Conservation (phyloP, 92 coral and sea anemone genomes). For the Chrysogorgia sp. region DNA sequence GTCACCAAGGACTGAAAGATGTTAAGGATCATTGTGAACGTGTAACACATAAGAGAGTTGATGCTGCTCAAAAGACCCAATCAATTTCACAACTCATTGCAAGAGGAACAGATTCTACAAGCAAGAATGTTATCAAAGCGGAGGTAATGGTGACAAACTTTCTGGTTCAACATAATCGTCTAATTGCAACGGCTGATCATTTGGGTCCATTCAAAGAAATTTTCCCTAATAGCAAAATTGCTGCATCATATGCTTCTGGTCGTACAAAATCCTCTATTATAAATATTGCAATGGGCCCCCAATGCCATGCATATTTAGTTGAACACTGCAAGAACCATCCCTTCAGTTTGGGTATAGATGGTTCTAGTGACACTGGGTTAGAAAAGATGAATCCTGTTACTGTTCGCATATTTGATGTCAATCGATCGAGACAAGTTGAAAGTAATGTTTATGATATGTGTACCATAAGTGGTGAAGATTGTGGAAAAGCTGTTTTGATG, state of each 20-base stretch:
- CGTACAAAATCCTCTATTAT: conserved; percentile 54
- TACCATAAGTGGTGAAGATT: conserved; percentile 59
- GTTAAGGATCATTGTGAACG: too few relatives aligned
- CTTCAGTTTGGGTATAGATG: conserved; percentile 66
- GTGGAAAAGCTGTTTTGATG: conserved; percentile 57
- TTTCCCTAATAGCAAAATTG: conserved; percentile 42
- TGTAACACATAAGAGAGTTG: too few relatives aligned
- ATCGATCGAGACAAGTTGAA: conserved; percentile 56
- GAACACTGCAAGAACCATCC: conserved; percentile 58
- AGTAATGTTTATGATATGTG: conserved; percentile 66
- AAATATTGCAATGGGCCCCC: conserved; percentile 35
- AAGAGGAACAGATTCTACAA: conserved; percentile 3
- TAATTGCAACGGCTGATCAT: too few relatives aligned
- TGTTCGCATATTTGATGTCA: conserved; percentile 55
- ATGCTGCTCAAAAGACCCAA: conserved; percentile 2
- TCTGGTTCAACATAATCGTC: too few relatives aligned
- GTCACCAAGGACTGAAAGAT: too few relatives aligned
- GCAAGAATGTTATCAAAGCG: conserved; percentile 4
- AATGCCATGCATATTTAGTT: conserved; percentile 20
- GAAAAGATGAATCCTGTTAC: conserved; percentile 61
- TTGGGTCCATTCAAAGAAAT: conserved; percentile 18
- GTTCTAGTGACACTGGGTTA: conserved; percentile 54
- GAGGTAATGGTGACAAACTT: too few relatives aligned
- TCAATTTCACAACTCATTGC: conserved; percentile 9
- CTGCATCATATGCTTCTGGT: conserved; percentile 53